Percentiles rank a stretch among this genome's conserved stretches.
Conservation (phyloP, 2,888 invertebrate genomes). For the Danaus chrysippus region DNA sequence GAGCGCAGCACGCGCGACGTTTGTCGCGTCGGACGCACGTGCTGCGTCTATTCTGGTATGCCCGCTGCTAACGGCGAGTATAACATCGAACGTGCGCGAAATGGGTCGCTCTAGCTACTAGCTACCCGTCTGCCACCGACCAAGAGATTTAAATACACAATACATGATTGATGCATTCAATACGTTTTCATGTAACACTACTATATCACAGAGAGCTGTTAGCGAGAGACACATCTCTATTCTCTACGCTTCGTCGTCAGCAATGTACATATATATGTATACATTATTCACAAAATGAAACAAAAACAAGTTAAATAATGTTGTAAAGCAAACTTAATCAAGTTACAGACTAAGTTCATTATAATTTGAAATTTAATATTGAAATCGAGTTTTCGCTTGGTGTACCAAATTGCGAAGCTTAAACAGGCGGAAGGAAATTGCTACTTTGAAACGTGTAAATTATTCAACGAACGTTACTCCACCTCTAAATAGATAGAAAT, state of each 20-base stretch:
- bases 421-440: not conserved
- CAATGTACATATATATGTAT: too few relatives aligned
- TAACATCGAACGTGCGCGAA: conserved; percentile 67
- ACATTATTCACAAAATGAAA: too few relatives aligned
- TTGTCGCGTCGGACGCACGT: conserved; percentile 71
- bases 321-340: not conserved
- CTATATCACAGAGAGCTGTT: not conserved
- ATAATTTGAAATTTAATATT: not conserved
- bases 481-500: not conserved
- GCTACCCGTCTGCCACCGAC: conserved; percentile 44
- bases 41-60: conserved; percentile 78
- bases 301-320: too few relatives aligned
- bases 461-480: not conserved
- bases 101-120: conserved; percentile 72
- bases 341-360: not conserved
- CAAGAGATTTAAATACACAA: conserved; percentile 1
- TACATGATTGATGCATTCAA: conserved; percentile 1
- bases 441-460: not conserved
- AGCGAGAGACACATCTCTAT: not conserved
- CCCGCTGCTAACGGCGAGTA: conserved; percentile 54
- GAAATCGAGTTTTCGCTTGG: not conserved
- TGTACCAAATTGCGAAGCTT: not conserved
- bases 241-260: too few relatives aligned
- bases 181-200: not conserved
- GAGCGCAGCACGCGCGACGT: conserved; percentile 46